Conservation (phyloP, 1,140 invertebrate genomes). For the Harpegnathos saltator region DNA sequence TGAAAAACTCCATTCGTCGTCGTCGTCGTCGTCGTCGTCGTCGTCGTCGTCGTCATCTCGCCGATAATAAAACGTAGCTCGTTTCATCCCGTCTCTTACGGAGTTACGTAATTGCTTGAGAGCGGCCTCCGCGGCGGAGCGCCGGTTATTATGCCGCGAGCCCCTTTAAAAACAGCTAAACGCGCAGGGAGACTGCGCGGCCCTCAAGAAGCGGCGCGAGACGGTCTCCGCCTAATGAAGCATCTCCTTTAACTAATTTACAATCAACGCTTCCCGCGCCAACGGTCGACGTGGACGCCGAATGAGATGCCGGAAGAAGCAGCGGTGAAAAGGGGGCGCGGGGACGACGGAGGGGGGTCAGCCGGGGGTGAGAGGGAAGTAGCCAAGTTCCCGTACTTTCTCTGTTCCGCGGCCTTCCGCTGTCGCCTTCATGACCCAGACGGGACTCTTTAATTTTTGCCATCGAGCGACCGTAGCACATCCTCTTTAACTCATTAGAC, state of each 20-base stretch:
- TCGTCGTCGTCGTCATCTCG: background rate
- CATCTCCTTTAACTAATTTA: constrained; percentile 86
- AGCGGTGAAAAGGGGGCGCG: constrained; percentile 72
- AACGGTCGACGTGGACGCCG: constrained; percentile 51
- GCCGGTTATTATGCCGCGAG: constrained; percentile 37
- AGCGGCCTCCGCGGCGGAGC: background rate
- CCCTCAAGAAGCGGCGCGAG: constrained; percentile 38
- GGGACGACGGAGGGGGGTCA: constrained; percentile 37
- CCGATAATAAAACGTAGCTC: background rate
- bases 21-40: background rate
- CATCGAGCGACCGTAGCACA: constrained; percentile 74
- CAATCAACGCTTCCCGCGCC: constrained; percentile 81
- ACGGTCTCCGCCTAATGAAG: constrained; percentile 80
- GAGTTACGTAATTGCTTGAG: background rate
- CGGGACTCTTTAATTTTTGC: constrained; percentile 82
- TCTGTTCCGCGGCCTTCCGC: constrained; percentile 54
- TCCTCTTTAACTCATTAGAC: constrained; percentile 85
- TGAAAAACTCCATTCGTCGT: background rate
- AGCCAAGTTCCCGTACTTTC: constrained; percentile 81
- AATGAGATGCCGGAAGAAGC: constrained; percentile 48
- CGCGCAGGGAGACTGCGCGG: constrained; percentile 5
- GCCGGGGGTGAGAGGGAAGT: constrained; percentile 50
- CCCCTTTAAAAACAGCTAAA: constrained; percentile 55
- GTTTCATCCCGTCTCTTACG: constrained; percentile 4
- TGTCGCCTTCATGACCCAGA: constrained; percentile 80